Evolutionary conservation across 35 echinoderm and acorn worm genomes (phyloP), one percentile per base, ranked within the genome.

Genomic region (Apostichopus parvimensis): DNA sequence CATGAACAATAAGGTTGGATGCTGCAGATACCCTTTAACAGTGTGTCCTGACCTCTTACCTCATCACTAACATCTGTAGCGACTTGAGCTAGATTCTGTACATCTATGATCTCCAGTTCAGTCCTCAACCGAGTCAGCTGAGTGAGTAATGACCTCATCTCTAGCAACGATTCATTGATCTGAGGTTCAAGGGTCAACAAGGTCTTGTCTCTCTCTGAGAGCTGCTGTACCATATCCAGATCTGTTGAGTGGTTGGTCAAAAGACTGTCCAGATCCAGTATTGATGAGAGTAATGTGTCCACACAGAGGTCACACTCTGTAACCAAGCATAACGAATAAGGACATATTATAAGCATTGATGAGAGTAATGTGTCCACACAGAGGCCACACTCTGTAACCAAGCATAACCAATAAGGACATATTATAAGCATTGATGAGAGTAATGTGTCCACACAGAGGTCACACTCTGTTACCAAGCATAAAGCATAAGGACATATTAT

Each of bases 281-380:
- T 92, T 14, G 96, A 94, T 18, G 92, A 87, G 18, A 92, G 79
- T 13, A 98, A 91, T 23, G 92, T 98, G 12, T 98, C 92, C 23
- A 95, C 94, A 88, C 96, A 98, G 59, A 93, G 93, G 52, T 98
- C 94, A 89, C 96, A 98, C 87, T 94, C 96, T 95, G 82, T 20
- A 13, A 18, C 58, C 58, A 61, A 61, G 12, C 58, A 61, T 9
- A 61, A 61, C 7, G 58, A 5, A 61, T 9, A 9, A 1, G 5
- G 58, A 8, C 12, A 61, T 61, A 61, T 61, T 61, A 61, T 61
- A 61, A 61, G 58, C 12, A 61, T 60, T 13, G 96, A 94, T 18
- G 92, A 87, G 18, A 90, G 79, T 13, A 98, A 90, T 23, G 92
- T 98, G 12, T 98, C 92, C 23, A 95, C 94, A 88, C 96, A 98